These are phyloP conservation scores for Tholera decimalis DNA, from an alignment of 2,888 invertebrate species.

Conservation along the genomic window DNA sequence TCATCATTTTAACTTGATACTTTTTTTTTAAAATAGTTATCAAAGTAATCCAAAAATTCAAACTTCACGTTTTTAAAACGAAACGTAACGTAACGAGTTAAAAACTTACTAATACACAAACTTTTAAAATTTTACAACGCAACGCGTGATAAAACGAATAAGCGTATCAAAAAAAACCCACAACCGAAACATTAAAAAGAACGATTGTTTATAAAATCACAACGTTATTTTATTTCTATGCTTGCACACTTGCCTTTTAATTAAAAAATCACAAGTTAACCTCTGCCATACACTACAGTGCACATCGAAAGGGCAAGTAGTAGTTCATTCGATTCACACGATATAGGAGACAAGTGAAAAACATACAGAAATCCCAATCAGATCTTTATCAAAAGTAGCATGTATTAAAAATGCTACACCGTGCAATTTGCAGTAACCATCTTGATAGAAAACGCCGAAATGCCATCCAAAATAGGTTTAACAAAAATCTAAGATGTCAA, in stretches of 20 bases:
- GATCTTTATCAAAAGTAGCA: conserved; percentile 12
- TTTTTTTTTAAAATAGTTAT: conserved; percentile 11
- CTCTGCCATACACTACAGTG: conserved; percentile 63
- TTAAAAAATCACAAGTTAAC: conserved; percentile 40
- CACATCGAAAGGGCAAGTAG: conserved; percentile 2
- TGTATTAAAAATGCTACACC: neutral
- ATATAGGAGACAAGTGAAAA: conserved; percentile 14
- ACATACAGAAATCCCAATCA: conserved; percentile 10
- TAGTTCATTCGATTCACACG: conserved; percentile 16
- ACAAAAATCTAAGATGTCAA: conserved; percentile 8
- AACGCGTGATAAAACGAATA: conserved; percentile 50
- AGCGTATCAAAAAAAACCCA: conserved; percentile 65
- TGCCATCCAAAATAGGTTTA: neutral
- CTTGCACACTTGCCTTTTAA: conserved; percentile 76
- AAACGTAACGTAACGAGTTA: conserved; percentile 58
- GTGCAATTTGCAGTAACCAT: neutral
- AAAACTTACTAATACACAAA: conserved; percentile 57
- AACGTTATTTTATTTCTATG: conserved; percentile 63
- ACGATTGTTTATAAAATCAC: conserved; percentile 66
- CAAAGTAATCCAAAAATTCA: conserved; percentile 33
- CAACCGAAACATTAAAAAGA: conserved; percentile 75
- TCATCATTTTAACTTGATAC: conserved; percentile 13
- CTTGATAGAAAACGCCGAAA: neutral
- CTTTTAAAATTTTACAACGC: conserved; percentile 49
- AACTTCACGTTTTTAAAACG: conserved; percentile 55